Conservation (phyloP, 2,797 vertebrate species). For the Dendrocincla tyrannina region DNA sequence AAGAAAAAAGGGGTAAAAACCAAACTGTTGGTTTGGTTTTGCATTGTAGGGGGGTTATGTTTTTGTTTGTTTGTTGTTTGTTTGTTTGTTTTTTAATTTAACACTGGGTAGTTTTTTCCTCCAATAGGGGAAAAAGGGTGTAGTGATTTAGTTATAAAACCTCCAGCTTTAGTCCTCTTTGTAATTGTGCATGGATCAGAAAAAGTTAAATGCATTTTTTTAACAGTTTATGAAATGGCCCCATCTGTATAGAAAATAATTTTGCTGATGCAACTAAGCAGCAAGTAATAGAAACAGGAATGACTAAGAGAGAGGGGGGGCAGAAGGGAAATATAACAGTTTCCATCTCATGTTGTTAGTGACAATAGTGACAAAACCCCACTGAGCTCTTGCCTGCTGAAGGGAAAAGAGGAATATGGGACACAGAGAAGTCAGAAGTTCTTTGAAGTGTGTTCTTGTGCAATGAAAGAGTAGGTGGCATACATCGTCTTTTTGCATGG, state of each 20-base stretch:
- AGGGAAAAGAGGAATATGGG: neutral
- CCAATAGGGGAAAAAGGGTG: neutral
- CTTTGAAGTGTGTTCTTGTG: neutral
- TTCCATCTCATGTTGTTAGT: neutral
- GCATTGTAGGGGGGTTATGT: rapidly evolving
- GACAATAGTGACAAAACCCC: neutral
- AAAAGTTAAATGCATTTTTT: neutral
- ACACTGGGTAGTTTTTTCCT: neutral
- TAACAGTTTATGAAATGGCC: neutral
- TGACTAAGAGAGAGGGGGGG: neutral
- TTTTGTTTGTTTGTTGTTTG: neutral
- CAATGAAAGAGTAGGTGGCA: neutral
- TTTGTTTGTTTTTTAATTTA: neutral
- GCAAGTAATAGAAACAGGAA: neutral
- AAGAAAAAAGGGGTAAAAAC: neutral
- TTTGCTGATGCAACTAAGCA: neutral
- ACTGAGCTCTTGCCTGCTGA: neutral
- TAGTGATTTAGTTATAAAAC: neutral
- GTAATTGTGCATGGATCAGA: neutral
- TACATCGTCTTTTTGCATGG: neutral
- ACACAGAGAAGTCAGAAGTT: neutral
- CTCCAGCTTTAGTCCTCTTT: neutral
- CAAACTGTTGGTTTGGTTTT: neutral
- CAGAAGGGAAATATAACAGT: neutral
- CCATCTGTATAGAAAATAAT: neutral